Evolutionary conservation across 2,888 invertebrate species (phyloP).

Genomic region (Bimastos eiseni): DNA sequence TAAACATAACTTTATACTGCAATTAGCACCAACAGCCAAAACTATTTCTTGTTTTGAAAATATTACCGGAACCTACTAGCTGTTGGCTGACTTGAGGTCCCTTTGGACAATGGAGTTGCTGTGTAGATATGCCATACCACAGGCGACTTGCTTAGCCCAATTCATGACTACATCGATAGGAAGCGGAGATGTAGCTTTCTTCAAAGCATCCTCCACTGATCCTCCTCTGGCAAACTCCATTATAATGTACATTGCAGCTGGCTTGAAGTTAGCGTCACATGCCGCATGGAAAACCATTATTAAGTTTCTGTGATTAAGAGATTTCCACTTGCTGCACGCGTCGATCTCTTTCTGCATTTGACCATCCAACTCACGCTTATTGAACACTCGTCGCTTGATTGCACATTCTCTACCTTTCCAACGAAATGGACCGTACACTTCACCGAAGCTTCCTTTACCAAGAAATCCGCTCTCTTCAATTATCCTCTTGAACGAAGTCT

Average conservation of each 20-base stretch:
- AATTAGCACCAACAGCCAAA: neutral
- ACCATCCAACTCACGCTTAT: neutral
- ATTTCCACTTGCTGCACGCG: neutral
- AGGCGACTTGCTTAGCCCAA: neutral
- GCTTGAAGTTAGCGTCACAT: constrained; percentile 6
- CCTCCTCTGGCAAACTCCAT: constrained; percentile 13
- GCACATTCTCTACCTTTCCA: neutral
- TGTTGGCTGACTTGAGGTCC: constrained; percentile 13
- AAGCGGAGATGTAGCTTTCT: neutral
- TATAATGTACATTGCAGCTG: neutral
- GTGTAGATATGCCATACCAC: constrained; percentile 13
- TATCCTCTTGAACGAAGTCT: neutral
- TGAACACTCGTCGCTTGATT: neutral
- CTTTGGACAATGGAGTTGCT: neutral
- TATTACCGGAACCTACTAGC: neutral
- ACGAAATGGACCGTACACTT: neutral
- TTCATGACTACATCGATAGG: neutral
- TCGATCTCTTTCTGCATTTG: neutral
- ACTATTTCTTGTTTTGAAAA: neutral
- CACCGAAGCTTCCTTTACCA: neutral
- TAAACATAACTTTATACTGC: too few species aligned
- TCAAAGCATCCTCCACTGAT: neutral
- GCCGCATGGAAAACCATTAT: neutral
- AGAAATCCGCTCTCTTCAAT: neutral
- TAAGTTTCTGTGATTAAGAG: neutral